These are phyloP conservation scores for Apantesis nais DNA, from an alignment of 2,888 invertebrate genomes.

Conservation along the genomic window DNA sequence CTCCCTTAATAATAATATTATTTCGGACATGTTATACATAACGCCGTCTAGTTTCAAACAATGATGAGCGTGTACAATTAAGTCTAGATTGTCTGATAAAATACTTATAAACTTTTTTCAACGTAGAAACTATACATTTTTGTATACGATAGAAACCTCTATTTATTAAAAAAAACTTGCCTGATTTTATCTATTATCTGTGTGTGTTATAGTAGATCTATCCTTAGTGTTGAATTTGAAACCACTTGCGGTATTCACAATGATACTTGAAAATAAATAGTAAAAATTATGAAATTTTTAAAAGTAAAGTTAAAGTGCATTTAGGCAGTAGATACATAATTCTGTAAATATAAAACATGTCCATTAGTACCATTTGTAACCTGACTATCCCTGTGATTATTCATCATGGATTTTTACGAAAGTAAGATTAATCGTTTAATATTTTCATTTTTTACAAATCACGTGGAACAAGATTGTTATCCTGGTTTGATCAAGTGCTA, in stretches of 20 bases:
- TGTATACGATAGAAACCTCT: neutral
- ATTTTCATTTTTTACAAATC: neutral
- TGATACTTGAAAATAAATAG: neutral
- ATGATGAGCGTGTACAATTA: too few species aligned
- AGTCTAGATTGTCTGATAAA: neutral
- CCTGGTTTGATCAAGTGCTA: too few species aligned
- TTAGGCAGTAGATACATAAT: neutral
- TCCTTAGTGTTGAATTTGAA: neutral
- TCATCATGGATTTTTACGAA: neutral
- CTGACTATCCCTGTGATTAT: conserved; percentile 2
- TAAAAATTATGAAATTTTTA: neutral
- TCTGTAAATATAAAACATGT: conserved; percentile 2
- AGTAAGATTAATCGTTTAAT: neutral
- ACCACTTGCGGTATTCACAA: neutral
- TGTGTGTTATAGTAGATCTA: too few species aligned
- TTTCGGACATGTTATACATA: too few species aligned
- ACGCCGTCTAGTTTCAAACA: too few species aligned
- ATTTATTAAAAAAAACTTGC: neutral
- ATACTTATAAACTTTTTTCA: neutral
- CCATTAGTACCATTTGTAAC: conserved; percentile 5
- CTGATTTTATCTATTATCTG: too few species aligned
- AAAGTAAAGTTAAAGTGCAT: neutral
- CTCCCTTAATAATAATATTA: too few species aligned
- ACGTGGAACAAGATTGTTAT: too few species aligned
- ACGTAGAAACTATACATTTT: neutral